These are phyloP conservation scores for Metellina segmentata DNA, from an alignment of 2,888 invertebrate species.

Conservation along the genomic window DNA sequence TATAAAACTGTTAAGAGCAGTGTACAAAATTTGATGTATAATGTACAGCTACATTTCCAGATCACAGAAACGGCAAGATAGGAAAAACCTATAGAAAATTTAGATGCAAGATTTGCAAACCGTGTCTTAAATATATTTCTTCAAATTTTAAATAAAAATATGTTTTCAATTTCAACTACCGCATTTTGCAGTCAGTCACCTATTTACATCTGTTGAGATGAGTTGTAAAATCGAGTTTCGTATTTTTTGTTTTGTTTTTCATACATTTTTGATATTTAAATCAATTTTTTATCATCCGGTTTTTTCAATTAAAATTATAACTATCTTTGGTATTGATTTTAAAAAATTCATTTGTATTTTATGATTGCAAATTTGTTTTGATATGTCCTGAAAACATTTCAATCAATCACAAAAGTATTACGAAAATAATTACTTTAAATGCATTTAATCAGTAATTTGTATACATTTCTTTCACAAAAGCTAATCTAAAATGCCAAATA, in stretches of 20 bases:
- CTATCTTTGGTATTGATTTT: too few species aligned
- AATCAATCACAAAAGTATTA: too few species aligned
- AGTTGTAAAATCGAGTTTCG: conserved; percentile 49
- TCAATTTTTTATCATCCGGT: background rate
- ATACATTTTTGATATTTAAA: background rate
- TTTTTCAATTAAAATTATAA: background rate
- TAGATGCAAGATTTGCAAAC: background rate
- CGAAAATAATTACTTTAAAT: too few species aligned
- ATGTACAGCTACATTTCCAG: conserved; percentile 40
- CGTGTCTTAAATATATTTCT: background rate
- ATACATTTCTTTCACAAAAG: too few species aligned
- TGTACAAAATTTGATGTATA: conserved; percentile 8
- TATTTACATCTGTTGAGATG: conserved; percentile 56
- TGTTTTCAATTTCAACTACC: conserved; percentile 32
- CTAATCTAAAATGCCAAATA: too few species aligned
- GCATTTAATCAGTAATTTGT: too few species aligned
- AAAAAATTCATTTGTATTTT: too few species aligned
- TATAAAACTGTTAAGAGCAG: background rate
- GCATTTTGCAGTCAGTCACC: conserved; percentile 54
- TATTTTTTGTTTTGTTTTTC: conserved; percentile 4
- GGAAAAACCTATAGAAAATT: too few species aligned
- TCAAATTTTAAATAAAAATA: background rate
- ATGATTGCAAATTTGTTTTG: too few species aligned
- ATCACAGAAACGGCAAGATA: background rate
- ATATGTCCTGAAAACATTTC: too few species aligned